Percentiles rank a stretch among this genome's conserved stretches.
phyloP scores from a whole-genome alignment of 2,113 vertebrate species.

The Egretta garzetta region DNA sequence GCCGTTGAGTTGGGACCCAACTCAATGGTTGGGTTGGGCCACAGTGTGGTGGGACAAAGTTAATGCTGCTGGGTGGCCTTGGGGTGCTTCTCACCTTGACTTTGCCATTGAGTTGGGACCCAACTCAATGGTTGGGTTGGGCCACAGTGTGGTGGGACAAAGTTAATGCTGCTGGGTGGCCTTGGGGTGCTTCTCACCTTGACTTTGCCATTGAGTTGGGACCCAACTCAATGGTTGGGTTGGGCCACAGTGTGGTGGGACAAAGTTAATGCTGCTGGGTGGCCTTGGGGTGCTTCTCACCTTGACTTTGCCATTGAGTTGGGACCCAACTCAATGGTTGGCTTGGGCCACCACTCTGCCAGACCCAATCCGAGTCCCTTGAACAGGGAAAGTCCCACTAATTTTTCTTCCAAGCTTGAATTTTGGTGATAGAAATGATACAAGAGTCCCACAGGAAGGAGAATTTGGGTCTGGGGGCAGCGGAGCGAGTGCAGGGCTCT shows the following conservation, averaged over 20 bases:
- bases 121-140: background rate
- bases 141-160: fast-evolving
- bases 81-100: fast-evolving
- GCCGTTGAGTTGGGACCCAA: background rate
- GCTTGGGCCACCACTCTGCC: background rate
- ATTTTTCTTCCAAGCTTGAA: background rate
- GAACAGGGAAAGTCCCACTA: background rate
- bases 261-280: too few species aligned
- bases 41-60: fast-evolving
- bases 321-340: too few species aligned
- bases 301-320: too few species aligned
- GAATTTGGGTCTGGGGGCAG: too few species aligned
- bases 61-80: background rate
- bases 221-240: fast-evolving
- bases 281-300: too few species aligned
- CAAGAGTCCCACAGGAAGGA: background rate
- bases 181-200: fast-evolving
- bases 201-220: background rate
- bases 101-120: background rate
- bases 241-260: too few species aligned
- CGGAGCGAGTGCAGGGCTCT: fast-evolving
- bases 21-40: background rate
- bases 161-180: background rate
- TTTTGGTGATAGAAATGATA: background rate
- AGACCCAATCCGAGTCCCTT: background rate